Evolutionary conservation across 2,888 invertebrate species (phyloP).

Genomic region (Coleophora flavipennella): DNA sequence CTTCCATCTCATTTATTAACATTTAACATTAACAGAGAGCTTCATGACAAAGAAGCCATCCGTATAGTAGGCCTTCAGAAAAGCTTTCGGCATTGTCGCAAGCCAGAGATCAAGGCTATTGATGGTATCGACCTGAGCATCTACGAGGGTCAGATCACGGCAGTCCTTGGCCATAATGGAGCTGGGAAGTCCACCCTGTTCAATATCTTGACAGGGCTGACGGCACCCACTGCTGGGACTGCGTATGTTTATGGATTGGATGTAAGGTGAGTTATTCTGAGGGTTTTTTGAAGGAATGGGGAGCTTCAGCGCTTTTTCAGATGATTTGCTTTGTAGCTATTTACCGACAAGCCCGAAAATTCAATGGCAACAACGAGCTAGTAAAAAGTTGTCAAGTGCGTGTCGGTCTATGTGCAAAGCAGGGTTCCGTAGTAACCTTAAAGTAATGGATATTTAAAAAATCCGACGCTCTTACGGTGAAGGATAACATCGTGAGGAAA

Average conservation of each 20-base stretch:
- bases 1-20: no score
- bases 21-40: conserved; percentile 65
- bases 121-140: conserved; percentile 86
- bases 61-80: conserved; percentile 82
- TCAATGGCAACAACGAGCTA: no score
- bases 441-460: no score
- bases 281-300: no score
- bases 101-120: conserved; percentile 79
- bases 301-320: no score
- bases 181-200: conserved; percentile 91
- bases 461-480: no score
- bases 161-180: conserved; percentile 88
- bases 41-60: conserved; percentile 82
- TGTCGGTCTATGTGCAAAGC: no score
- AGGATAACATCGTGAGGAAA: no score
- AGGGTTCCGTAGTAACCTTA: no score
- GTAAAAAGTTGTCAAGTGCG: no score
- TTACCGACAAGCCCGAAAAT: no score
- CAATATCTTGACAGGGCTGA: conserved; percentile 88
- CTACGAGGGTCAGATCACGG: conserved; percentile 89
- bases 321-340: no score
- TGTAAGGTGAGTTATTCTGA: conserved; percentile 75
- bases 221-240: conserved; percentile 80
- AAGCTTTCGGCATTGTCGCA: conserved; percentile 78
- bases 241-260: conserved; percentile 84